Evolutionary conservation across 2,797 vertebrate species (phyloP).

Genomic region (Cossypha heuglini): DNA sequence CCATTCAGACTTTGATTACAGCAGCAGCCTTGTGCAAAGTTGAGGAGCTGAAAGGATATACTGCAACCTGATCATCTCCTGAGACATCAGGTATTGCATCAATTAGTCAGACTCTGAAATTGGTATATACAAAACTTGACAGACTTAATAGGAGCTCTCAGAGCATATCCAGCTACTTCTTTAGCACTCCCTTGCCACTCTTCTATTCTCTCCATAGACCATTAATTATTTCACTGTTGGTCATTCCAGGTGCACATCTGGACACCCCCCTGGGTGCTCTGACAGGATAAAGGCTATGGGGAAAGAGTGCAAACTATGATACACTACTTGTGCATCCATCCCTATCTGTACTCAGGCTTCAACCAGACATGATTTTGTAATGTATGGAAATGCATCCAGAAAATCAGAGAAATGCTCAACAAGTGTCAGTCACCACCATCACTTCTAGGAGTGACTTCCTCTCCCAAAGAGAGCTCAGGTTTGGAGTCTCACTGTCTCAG

Average conservation of each 20-base stretch:
- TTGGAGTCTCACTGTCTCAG: too few species aligned
- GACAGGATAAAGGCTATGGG: too few species aligned
- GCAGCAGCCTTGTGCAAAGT: neutral
- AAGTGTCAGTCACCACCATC: too few species aligned
- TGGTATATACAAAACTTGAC: slow-evolving; percentile 7
- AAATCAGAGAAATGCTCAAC: too few species aligned
- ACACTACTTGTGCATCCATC: too few species aligned
- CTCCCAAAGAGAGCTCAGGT: too few species aligned
- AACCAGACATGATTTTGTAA: too few species aligned
- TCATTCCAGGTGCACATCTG: neutral
- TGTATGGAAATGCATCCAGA: too few species aligned
- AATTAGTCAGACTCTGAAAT: slow-evolving; percentile 38
- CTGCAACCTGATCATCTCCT: neutral
- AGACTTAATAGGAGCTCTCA: neutral
- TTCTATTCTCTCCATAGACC: neutral
- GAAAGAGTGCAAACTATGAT: too few species aligned
- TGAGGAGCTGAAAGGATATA: neutral
- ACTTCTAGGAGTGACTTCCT: too few species aligned
- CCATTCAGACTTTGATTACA: neutral
- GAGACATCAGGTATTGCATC: neutral
- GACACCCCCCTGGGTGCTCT: too few species aligned
- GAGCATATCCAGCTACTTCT: neutral
- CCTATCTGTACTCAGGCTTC: too few species aligned
- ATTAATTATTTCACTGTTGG: neutral
- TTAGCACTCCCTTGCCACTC: neutral